phyloP scores from a whole-genome alignment of 1,140 invertebrate genomes.

The Bradynema listronoti region DNA sequence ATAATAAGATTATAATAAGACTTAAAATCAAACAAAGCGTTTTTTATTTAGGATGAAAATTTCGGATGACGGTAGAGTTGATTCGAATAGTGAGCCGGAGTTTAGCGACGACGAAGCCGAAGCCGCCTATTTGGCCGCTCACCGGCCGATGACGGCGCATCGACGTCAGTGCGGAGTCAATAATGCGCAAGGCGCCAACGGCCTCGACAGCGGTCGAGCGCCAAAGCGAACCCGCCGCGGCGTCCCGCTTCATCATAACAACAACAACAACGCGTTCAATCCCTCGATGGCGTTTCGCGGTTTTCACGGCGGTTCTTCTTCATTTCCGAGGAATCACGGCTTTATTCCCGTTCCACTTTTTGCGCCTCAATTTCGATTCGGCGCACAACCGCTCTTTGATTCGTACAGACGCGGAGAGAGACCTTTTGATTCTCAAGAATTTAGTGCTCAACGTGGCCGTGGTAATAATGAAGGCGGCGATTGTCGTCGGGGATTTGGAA shows the following conservation, averaged over 20 bases:
- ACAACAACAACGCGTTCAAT: neutral
- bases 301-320: neutral
- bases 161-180: too few species aligned
- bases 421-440: too few species aligned
- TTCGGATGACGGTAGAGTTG: conserved; percentile 9
- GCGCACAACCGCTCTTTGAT: too few species aligned
- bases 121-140: conserved; percentile 21
- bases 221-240: neutral
- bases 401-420: too few species aligned
- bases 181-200: too few species aligned
- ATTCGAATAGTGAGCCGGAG: conserved; percentile 20
- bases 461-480: too few species aligned
- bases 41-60: conserved; percentile 14
- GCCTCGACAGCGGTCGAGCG: too few species aligned
- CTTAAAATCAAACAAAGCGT: neutral
- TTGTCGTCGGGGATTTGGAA: too few species aligned
- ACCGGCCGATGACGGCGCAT: conserved; percentile 12
- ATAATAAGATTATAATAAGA: neutral
- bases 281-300: neutral
- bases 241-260: neutral
- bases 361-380: too few species aligned
- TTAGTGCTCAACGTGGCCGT: too few species aligned
- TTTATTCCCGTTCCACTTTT: too few species aligned
- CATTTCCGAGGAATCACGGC: neutral
- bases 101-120: conserved; percentile 31